Percentiles rank a stretch among this genome's conserved stretches.
Evolutionary conservation across 2,797 vertebrate species (phyloP).

Genomic region (Rhodeus uyekii): DNA sequence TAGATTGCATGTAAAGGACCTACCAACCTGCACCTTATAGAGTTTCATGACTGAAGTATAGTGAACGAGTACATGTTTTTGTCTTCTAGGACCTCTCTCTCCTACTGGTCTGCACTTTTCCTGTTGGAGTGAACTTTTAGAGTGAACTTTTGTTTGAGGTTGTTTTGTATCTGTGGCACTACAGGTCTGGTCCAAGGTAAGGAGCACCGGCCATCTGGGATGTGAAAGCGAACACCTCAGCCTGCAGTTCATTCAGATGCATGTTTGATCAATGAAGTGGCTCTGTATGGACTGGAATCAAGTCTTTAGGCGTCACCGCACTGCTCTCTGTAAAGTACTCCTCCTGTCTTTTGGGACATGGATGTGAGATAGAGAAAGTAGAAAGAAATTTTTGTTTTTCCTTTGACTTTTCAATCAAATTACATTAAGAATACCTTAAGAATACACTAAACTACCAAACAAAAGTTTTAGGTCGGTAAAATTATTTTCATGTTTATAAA

Average conservation of each 20-base stretch:
- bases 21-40: neutral
- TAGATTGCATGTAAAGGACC: too few species aligned
- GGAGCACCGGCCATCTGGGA: constrained; percentile 25
- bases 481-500: neutral
- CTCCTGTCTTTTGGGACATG: constrained; percentile 62
- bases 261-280: constrained; percentile 76
- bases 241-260: constrained; percentile 72
- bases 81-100: neutral
- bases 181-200: constrained; percentile 18
- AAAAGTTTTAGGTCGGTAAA: neutral
- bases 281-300: constrained; percentile 77
- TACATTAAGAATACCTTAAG: neutral
- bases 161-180: neutral
- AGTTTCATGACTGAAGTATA: neutral
- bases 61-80: neutral
- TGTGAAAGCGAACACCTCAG: constrained; percentile 70
- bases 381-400: neutral
- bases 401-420: neutral
- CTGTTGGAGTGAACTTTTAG: neutral
- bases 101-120: neutral
- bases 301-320: constrained; percentile 74
- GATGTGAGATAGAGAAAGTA: neutral
- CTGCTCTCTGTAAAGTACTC: constrained; percentile 71
- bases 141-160: neutral
- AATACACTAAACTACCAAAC: neutral